A percentile compares a stretch with the other conserved stretches of the same genome.
phyloP scores from a whole-genome alignment of 2,797 vertebrate genomes.

The Meriones psammophilus region DNA sequence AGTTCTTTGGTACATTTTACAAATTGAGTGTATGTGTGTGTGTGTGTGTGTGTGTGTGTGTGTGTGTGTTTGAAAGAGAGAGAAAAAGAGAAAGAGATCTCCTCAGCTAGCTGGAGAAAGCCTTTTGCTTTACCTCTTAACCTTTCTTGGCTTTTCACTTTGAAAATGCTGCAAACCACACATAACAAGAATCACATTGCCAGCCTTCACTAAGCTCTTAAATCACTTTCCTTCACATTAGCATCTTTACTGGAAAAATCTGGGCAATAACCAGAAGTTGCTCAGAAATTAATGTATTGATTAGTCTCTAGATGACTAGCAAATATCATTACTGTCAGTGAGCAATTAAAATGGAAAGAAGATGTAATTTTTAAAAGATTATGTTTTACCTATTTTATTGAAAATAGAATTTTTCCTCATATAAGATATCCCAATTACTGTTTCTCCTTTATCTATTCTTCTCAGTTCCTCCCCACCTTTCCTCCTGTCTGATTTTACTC shows the following conservation, averaged over 20 bases:
- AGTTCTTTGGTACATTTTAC: background rate
- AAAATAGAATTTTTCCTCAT: background rate
- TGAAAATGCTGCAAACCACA: background rate
- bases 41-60: too few species aligned
- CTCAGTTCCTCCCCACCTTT: too few species aligned
- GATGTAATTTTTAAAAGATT: background rate
- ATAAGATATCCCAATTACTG: background rate
- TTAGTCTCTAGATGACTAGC: background rate
- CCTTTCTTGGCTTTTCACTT: background rate
- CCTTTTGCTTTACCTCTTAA: background rate
- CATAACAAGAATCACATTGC: accelerated
- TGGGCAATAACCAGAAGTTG: background rate
- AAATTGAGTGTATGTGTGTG: background rate
- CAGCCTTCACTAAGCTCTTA: background rate
- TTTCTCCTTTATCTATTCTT: background rate
- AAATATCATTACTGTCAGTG: background rate
- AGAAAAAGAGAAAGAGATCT: too few species aligned
- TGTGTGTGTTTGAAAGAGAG: too few species aligned
- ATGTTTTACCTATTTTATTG: background rate
- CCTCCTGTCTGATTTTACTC: background rate
- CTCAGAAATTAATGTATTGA: background rate
- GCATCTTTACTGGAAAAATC: background rate
- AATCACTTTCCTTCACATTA: background rate
- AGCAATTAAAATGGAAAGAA: background rate
- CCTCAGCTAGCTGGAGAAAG: background rate